Evolutionary conservation across 2,113 vertebrate genomes (phyloP).

Genomic region (Bolborhynchus lineola): DNA sequence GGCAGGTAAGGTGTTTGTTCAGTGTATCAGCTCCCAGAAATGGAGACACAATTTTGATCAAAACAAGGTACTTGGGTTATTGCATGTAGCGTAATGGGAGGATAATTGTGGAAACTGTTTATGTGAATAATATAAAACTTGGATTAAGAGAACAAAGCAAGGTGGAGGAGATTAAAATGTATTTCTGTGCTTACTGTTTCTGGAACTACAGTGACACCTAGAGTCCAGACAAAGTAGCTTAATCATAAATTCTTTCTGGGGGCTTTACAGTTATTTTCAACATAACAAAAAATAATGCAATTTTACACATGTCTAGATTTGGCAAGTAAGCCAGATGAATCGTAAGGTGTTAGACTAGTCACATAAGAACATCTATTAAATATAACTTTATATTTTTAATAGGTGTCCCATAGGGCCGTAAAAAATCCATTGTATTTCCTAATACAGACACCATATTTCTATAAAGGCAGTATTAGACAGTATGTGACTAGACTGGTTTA

Average conservation of each 20-base stretch:
- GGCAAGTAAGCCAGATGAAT: neutral
- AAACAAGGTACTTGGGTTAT: neutral
- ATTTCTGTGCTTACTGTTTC: neutral
- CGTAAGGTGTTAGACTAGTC: neutral
- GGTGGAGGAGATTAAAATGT: neutral
- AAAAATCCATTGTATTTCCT: neutral
- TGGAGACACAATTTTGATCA: neutral
- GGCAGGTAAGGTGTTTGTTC: neutral
- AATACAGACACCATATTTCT: neutral
- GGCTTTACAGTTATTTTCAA: neutral
- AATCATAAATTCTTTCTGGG: neutral
- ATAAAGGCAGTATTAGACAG: neutral
- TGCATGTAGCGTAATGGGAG: neutral
- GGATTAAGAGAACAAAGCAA: slow-evolving; percentile 41
- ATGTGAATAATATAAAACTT: neutral
- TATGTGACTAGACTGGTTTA: neutral
- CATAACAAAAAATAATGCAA: neutral
- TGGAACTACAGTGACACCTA: slow-evolving; percentile 59
- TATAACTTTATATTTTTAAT: neutral
- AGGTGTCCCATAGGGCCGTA: neutral
- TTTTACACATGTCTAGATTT: neutral
- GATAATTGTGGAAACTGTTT: neutral
- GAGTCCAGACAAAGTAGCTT: slow-evolving; percentile 1
- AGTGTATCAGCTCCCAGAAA: neutral
- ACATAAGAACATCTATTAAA: neutral